Base-by-base conservation (phyloP, 2,797 vertebrate genomes). In the Thaleichthys pacificus region DNA sequence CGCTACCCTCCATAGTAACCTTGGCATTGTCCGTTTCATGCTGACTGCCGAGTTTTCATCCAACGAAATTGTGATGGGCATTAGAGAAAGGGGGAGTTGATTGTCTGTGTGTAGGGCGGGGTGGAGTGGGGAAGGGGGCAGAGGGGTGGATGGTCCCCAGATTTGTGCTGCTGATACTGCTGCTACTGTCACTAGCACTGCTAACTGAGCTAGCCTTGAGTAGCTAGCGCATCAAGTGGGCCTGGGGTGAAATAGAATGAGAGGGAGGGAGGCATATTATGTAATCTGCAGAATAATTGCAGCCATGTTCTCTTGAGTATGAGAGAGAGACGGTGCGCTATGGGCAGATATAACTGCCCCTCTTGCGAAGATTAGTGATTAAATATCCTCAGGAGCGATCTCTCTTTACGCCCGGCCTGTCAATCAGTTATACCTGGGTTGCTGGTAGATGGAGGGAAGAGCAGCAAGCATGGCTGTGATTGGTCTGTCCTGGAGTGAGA, bases 261-360 rank as follows among this genome's bases (percentile, higher is more conserved):
- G 15, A 11, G 62, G 49, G 35, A 19, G 3, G 54, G 30, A 14
- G 42, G 49, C 42, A 51, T 47, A 38, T 89, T 86, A 80, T 56
- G 71, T 82, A 89, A 90, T 72, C 0, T 19, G 30, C 1, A 47
- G 54, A 79, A 76, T 71, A 19, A 64, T 58, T 42, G 38, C 38
- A 42, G 38, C 38, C 38, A 42, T 42, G 38, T 42, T 42, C 38
- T 11, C 1, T 11, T 42, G 38, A 9, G 8, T 42, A 42, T 11
- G 8, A 42, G 38, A 42, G 38, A 42, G 0, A 9, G 11, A 7
- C 38, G 8, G 11, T 42, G 2, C 11, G 8, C 9, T 11, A 1
- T 42, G 38, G 8, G 38, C 38, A 42, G 38, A 42, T 42, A 42
- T 42, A 12, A 42, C 38, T 42, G 38, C 11, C 38, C 38, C 8